Conservation (phyloP, 2,797 vertebrate species). For the Hapalemur alaotrensis region DNA sequence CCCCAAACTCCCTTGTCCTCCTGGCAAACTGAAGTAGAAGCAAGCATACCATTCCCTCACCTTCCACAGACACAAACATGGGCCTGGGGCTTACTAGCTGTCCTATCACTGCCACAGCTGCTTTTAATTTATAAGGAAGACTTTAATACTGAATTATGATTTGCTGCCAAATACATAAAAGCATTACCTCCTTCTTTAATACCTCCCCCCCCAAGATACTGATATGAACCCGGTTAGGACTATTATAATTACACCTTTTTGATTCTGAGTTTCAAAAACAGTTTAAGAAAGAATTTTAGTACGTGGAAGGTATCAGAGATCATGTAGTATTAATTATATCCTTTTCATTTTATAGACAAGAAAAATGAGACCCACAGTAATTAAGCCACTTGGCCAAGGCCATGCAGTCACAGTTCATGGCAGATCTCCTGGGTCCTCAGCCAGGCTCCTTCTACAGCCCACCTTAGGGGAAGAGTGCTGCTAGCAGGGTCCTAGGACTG, state of each 20-base stretch:
- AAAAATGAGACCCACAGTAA: neutral
- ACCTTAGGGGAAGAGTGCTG: neutral
- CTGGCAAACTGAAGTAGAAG: neutral
- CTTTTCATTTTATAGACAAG: constrained; percentile 15
- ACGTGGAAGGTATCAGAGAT: neutral
- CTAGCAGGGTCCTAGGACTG: neutral
- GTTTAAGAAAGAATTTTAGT: constrained; percentile 21
- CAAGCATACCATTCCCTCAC: neutral
- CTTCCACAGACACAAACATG: neutral
- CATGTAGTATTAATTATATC: neutral
- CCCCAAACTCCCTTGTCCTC: neutral
- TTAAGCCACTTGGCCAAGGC: neutral
- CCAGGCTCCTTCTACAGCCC: neutral
- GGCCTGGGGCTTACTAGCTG: neutral
- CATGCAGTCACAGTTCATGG: neutral
- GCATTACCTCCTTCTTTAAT: constrained; percentile 20
- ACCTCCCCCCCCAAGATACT: neutral
- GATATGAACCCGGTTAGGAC: neutral
- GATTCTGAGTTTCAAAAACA: neutral
- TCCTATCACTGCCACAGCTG: neutral
- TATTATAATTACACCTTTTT: neutral
- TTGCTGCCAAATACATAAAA: constrained; percentile 41
- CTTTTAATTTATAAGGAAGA: neutral
- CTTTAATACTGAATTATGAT: neutral
- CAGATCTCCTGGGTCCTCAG: neutral